A percentile compares a stretch with the other conserved stretches of the same genome.
phyloP scores from a whole-genome alignment of 2,113 vertebrate genomes.

The Epinephelus moara region DNA sequence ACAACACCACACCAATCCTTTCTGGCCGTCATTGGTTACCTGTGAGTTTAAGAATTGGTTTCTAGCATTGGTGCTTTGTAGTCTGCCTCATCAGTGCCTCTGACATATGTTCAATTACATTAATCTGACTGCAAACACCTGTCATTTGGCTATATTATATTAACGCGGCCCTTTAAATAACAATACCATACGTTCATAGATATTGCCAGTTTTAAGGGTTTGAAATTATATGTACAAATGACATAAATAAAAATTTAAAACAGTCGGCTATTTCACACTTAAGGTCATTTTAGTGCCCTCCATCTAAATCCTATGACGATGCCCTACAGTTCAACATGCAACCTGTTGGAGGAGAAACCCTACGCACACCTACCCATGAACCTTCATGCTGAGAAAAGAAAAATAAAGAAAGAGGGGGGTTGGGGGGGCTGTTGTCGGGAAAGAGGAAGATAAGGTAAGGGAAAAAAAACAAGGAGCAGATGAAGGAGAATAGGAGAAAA shows the following conservation, averaged over 20 bases:
- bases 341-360: not conserved
- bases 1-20: too few relatives aligned
- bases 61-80: not conserved
- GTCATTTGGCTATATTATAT: not conserved
- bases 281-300: not conserved
- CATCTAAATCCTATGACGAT: not conserved
- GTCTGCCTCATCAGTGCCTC: not conserved
- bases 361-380: not conserved
- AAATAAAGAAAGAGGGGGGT: not conserved
- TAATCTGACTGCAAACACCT: not conserved
- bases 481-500: conserved; percentile 60
- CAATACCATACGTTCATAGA: not conserved
- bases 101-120: not conserved
- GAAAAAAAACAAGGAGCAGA: conserved; percentile 41
- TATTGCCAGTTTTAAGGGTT: not conserved
- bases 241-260: not conserved
- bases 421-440: not conserved
- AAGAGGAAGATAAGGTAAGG: conserved; percentile 26
- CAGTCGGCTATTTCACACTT: too few relatives aligned
- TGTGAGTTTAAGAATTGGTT: not conserved
- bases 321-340: not conserved
- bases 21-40: too few relatives aligned
- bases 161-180: not conserved
- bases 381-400: conserved; percentile 8
- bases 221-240: not conserved